phyloP scores from a whole-genome alignment of 2,797 vertebrate species.

The Danio kyathit region DNA sequence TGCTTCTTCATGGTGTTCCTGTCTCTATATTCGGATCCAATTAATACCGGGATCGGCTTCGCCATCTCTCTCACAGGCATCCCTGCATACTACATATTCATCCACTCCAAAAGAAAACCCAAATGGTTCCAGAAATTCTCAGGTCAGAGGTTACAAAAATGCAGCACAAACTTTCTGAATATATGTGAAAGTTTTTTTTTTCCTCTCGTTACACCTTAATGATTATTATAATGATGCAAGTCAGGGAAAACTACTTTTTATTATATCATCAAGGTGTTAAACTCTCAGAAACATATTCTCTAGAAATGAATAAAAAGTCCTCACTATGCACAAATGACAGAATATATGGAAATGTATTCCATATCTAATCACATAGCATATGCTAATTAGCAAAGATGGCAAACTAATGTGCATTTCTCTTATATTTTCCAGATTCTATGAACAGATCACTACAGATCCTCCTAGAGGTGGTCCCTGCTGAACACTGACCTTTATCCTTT shows the following conservation, averaged over 20 bases:
- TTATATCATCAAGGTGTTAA: neutral
- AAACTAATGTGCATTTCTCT: constrained; percentile 41
- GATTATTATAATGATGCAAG: neutral
- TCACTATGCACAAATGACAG: neutral
- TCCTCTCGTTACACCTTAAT: neutral
- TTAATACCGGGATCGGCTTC: constrained; percentile 94
- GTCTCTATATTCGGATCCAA: constrained; percentile 92
- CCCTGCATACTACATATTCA: constrained; percentile 94
- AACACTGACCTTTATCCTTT: constrained; percentile 64
- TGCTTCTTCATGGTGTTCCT: constrained; percentile 95
- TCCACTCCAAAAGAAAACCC: constrained; percentile 87
- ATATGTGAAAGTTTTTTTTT: neutral
- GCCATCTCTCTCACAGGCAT: constrained; percentile 92
- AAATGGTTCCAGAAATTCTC: constrained; percentile 73
- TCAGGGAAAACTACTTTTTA: neutral
- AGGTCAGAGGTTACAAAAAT: constrained; percentile 62
- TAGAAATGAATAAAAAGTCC: neutral
- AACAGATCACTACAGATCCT: constrained; percentile 89
- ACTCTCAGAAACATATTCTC: neutral
- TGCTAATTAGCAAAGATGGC: neutral
- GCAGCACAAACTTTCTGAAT: neutral
- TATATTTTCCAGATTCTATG: constrained; percentile 77
- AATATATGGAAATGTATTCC: neutral
- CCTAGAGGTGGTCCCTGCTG: constrained; percentile 89
- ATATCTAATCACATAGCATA: neutral